Evolutionary conservation across 2,797 vertebrate species (phyloP), one percentile per base, ranked within the genome.

Genomic region (Clarias pachynema): DNA sequence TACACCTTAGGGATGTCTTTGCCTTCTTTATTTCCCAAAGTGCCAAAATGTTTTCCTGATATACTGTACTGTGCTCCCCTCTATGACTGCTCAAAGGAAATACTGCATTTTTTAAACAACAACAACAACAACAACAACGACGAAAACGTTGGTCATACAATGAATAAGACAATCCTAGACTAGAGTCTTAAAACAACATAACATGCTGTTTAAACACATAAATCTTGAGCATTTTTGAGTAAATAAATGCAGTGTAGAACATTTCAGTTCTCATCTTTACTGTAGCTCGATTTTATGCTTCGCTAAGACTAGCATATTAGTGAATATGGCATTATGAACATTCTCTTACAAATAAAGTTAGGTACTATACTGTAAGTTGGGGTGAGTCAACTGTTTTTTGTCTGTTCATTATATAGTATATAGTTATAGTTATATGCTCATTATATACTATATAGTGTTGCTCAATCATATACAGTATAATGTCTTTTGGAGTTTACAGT

Each of bases 101-200:
- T 34, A 34, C 9, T 68, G 6, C 16, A 34, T 68, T 68, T 68
- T 20, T 68, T 49, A 49, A 49, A 40, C 5, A 40, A 40, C 5
- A 40, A 40, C 5, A 40, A 49, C 44, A 49, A 49, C 10, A 12
- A 44, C 10, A 44, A 44, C n/a, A n/a, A n/a, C n/a, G n/a, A n/a
- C n/a, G n/a, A 44, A 37, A 5, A 5, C 0, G 77, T 70, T 87
- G 81, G 82, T 83, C 66, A 77, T 83, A 87, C 88, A 88, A 84
- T 82, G 31, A 59, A 78, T 85, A 81, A 57, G 85, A 85, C 77
- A 83, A 60, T 73, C 73, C 57, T 84, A 53, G 68, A 57, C 77
- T 78, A 70, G 34, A 75, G 37, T 66, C 44, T 49, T 49, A 49
- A 53, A 85, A 20, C 49, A 78, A 9, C 8, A 31, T 24, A 81